Base-by-base conservation (phyloP, 2,888 invertebrate species). In the Acanthosepion pharaonis region DNA sequence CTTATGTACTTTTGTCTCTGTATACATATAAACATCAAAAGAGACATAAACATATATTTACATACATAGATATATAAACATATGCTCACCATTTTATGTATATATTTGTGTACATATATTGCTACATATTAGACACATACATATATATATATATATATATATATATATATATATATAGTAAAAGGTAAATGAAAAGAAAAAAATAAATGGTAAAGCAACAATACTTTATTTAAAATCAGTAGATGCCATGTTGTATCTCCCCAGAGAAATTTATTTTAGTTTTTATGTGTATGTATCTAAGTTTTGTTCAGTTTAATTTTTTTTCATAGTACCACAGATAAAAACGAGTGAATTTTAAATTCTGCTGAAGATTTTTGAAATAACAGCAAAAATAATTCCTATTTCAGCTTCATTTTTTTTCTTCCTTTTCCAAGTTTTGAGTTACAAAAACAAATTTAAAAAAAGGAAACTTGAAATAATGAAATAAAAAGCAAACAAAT, bases 201-300 rank as follows among this genome's bases (percentile, higher is more conserved):
- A 78, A 15, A 33, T 11, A 33, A n/a, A 33, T 78, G 11, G 8
- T 33, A 78, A 78, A n/a, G 33, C n/a, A 78, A 78, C 78, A n/a
- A 78, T 78, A 33, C 23, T 78, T 78, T 78, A 78, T 78, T 78
- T n/a, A 78, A 78, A 78, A 78, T 78, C 78, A n/a, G 78, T 78
- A 78, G 78, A 78, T 78, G 78, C n/a, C 78, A 78, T 78, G 78
- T 78, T 78, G n/a, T 78, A 78, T 78, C 78, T 78, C 78, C 78
- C 78, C 15, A 33, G 78, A 78, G 78, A 78, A 78, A n/a, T n/a
- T 78, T 78, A 33, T 78, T 78, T 33, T n/a, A 15, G 78, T n/a
- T n/a, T 78, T 78, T 78, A 20, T 59, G 59, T 23, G 59, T 59
- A 59, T 59, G 20, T 59, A 20, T 59, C 4, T 23, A n/a, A 78